Percentiles rank a stretch among this genome's conserved stretches.
These are phyloP conservation scores for Neoitamus cyanurus DNA, from an alignment of 2,888 invertebrate species.

Conservation along the genomic window DNA sequence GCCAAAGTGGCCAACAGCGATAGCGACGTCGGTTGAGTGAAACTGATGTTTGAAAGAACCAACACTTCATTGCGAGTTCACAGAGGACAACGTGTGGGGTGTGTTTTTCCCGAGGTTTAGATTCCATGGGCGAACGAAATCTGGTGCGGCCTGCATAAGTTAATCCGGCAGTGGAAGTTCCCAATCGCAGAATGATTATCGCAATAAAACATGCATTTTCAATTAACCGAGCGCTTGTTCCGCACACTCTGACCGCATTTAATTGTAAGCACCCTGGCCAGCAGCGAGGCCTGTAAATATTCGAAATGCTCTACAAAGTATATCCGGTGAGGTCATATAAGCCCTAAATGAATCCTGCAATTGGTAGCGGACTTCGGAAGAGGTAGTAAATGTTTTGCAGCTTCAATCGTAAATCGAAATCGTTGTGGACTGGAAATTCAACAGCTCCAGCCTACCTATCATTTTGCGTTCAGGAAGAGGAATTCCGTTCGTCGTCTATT, in stretches of 20 bases:
- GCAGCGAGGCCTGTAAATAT: background rate
- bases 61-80: background rate
- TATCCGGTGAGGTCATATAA: slow-evolving; percentile 18
- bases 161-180: background rate
- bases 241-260: slow-evolving; percentile 9
- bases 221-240: slow-evolving; percentile 8
- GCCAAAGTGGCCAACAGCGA: background rate
- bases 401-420: slow-evolving; percentile 20
- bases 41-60: background rate
- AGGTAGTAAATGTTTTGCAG: slow-evolving; percentile 8
- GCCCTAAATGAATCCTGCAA: slow-evolving; percentile 5
- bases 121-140: background rate
- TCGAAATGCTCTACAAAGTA: slow-evolving; percentile 13
- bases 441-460: background rate
- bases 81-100: background rate
- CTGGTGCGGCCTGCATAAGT: background rate
- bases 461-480: slow-evolving; percentile 13
- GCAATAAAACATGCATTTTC: slow-evolving; percentile 35
- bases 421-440: background rate
- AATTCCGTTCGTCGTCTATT: slow-evolving; percentile 4
- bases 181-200: slow-evolving; percentile 26
- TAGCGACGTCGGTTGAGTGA: background rate
- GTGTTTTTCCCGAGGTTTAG: background rate
- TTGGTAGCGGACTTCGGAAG: background rate
- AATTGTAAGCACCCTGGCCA: slow-evolving; percentile 16